Conservation (phyloP, 2,888 invertebrate genomes). For the Drosophila antonietae region DNA sequence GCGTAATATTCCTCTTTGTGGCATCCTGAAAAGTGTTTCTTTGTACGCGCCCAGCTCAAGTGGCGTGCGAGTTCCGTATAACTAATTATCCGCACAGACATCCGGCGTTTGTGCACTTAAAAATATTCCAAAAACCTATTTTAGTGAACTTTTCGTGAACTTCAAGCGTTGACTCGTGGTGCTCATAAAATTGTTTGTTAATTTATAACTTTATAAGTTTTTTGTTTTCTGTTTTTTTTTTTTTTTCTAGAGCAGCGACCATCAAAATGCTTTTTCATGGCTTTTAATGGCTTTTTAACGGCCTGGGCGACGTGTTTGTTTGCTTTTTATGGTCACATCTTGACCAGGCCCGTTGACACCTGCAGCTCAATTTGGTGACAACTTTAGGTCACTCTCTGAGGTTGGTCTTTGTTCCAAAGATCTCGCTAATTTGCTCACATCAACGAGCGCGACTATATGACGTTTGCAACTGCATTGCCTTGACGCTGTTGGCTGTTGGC, state of each 20-base stretch:
- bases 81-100: constrained; percentile 56
- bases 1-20: neutral
- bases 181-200: constrained; percentile 54
- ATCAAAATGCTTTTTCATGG: constrained; percentile 36
- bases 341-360: constrained; percentile 72
- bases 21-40: constrained; percentile 4
- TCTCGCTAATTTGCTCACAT: constrained; percentile 54
- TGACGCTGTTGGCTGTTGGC: constrained; percentile 1
- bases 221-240: neutral
- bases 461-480: constrained; percentile 38
- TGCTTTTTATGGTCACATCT: constrained; percentile 57
- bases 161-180: constrained; percentile 66
- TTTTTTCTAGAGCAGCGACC: constrained; percentile 49
- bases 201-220: constrained; percentile 55
- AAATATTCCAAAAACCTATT: constrained; percentile 36
- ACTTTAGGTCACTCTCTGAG: constrained; percentile 24
- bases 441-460: constrained; percentile 18
- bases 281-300: constrained; percentile 66
- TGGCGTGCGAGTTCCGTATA: constrained; percentile 26
- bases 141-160: constrained; percentile 56
- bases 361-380: constrained; percentile 67
- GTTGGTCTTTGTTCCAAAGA: constrained; percentile 39
- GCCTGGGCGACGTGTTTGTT: constrained; percentile 50
- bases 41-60: constrained; percentile 9
- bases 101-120: constrained; percentile 53